Evolutionary conservation across 2,797 vertebrate species (phyloP).

Genomic region (Galago senegalensis): DNA sequence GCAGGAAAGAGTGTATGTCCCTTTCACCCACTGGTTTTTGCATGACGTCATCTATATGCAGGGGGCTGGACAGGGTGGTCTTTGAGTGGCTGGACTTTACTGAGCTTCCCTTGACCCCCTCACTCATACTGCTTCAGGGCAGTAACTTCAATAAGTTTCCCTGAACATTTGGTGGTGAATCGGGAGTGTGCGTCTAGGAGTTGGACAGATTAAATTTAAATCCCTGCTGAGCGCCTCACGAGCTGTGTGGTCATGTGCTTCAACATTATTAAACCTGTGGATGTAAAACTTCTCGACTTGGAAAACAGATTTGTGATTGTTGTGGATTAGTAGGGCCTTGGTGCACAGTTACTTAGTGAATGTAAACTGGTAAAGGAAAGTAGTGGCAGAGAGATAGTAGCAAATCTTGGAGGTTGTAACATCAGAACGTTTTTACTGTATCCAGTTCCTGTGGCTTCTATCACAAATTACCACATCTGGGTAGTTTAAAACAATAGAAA

Average conservation of each 20-base stretch:
- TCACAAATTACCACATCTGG: background rate
- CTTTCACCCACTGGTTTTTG: background rate
- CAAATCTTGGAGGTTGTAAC: background rate
- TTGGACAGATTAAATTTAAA: background rate
- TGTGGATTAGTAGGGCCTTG: background rate
- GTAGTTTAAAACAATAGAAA: background rate
- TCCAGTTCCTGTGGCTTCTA: background rate
- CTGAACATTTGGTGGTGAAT: background rate
- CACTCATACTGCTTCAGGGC: background rate
- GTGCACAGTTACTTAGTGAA: background rate
- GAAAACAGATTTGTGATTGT: background rate
- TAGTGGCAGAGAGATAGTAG: background rate
- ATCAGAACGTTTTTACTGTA: background rate
- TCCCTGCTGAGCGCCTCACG: background rate
- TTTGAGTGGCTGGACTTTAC: too few species aligned
- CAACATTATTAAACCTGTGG: background rate
- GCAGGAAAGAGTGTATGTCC: background rate
- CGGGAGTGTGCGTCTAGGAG: background rate
- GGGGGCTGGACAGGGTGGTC: rapidly evolving
- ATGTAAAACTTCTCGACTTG: background rate
- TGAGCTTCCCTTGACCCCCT: background rate
- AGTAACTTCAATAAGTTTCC: background rate
- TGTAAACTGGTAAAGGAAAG: background rate
- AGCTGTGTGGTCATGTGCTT: background rate
- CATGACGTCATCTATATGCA: rapidly evolving